Percentiles rank a stretch among this genome's conserved stretches.
These are phyloP conservation scores for Damaliscus lunatus DNA, from an alignment of 2,113 vertebrate genomes.

Conservation along the genomic window DNA sequence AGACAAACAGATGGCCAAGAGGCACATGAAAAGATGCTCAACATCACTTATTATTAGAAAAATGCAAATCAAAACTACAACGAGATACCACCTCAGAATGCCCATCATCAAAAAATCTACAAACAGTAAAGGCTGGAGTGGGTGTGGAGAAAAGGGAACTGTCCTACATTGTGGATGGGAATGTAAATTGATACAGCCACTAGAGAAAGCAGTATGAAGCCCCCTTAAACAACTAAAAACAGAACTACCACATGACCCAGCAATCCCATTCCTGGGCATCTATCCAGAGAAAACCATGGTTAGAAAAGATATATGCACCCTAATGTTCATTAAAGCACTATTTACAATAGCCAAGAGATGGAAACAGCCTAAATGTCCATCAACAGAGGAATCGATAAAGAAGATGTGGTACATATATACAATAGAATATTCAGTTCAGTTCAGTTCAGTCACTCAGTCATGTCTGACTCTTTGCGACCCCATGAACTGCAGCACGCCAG, in stretches of 20 bases:
- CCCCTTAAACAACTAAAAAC: not conserved
- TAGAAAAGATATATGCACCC: not conserved
- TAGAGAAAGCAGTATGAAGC: not conserved
- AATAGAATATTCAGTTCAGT: not conserved
- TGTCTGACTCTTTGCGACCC: no score
- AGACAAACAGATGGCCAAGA: not conserved
- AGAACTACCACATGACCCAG: not conserved
- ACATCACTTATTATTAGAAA: not conserved
- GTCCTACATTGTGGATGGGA: fast-evolving
- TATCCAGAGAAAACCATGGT: not conserved
- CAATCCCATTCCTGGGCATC: no score
- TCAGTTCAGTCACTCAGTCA: no score
- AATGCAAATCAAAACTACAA: not conserved
- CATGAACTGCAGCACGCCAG: no score
- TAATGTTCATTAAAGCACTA: not conserved
- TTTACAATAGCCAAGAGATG: not conserved
- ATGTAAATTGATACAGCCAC: not conserved
- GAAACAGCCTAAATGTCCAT: not conserved
- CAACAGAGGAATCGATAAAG: not conserved
- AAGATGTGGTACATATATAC: not conserved
- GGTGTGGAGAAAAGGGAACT: not conserved
- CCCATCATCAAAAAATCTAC: not conserved
- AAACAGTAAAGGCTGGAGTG: not conserved
- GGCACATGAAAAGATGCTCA: not conserved
- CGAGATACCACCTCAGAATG: not conserved